Conservation (phyloP, 2,888 invertebrate genomes). For the Noctuana brunneofusca region DNA sequence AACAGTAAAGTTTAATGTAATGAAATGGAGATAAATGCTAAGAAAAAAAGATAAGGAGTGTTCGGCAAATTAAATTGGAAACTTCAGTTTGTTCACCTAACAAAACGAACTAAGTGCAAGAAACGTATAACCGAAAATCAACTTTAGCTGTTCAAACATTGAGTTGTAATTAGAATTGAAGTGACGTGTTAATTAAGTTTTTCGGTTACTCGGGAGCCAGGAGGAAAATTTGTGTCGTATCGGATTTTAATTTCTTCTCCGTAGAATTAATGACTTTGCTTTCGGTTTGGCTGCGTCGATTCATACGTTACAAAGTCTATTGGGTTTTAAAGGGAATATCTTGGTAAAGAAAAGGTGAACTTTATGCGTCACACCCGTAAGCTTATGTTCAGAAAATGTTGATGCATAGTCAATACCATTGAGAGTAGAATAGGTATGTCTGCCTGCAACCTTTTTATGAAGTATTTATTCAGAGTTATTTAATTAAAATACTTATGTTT, state of each 20-base stretch:
- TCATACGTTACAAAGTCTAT: constrained; percentile 65
- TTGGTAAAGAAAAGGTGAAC: not conserved
- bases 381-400: too few relatives aligned
- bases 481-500: too few relatives aligned
- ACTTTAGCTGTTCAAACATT: constrained; percentile 33
- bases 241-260: constrained; percentile 79
- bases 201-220: constrained; percentile 39
- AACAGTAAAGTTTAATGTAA: constrained; percentile 71
- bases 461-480: too few relatives aligned
- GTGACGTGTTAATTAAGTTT: constrained; percentile 43
- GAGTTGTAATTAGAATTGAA: constrained; percentile 39
- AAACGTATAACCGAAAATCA: constrained; percentile 33
- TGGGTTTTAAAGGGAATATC: constrained; percentile 51
- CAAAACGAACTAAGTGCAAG: constrained; percentile 42
- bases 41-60: constrained; percentile 71
- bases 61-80: constrained; percentile 80
- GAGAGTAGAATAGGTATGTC: too few relatives aligned
- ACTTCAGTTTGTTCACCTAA: constrained; percentile 52
- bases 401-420: too few relatives aligned
- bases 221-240: constrained; percentile 79
- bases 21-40: constrained; percentile 76
- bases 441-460: too few relatives aligned
- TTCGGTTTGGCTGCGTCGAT: constrained; percentile 59
- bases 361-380: too few relatives aligned
- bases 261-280: constrained; percentile 78